These are phyloP conservation scores for Pachypsylla venusta DNA, from an alignment of 1,140 invertebrate species.

Conservation along the genomic window DNA sequence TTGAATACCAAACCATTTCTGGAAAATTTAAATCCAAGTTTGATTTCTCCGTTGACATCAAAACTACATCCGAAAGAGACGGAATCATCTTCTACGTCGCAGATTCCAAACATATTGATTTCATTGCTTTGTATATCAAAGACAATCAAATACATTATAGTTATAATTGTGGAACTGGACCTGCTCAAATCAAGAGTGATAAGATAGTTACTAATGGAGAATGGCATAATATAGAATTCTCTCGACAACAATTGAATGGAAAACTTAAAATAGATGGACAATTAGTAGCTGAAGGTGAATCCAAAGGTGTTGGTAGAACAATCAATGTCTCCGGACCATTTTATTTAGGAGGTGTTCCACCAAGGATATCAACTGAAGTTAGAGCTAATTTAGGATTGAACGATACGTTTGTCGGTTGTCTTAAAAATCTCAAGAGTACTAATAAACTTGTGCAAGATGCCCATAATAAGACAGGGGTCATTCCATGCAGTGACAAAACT, in stretches of 20 bases:
- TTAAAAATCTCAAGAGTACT: constrained; percentile 63
- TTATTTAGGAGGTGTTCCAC: constrained; percentile 56
- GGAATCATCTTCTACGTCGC: constrained; percentile 77
- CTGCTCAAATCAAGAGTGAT: constrained; percentile 38
- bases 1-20: constrained; percentile 48
- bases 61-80: constrained; percentile 50
- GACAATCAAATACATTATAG: constrained; percentile 55
- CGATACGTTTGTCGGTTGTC: constrained; percentile 68
- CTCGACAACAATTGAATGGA: constrained; percentile 38
- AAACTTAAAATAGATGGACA: constrained; percentile 52
- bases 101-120: constrained; percentile 50
- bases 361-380: not conserved
- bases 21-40: constrained; percentile 46
- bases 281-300: constrained; percentile 36
- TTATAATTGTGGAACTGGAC: constrained; percentile 57
- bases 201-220: constrained; percentile 57
- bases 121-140: constrained; percentile 63
- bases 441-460: constrained; percentile 35
- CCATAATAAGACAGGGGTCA: constrained; percentile 38
- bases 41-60: constrained; percentile 66
- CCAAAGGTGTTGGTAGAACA: constrained; percentile 36
- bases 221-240: constrained; percentile 67
- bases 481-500: constrained; percentile 62
- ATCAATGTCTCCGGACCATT: constrained; percentile 53
- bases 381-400: constrained; percentile 29